phyloP scores from a whole-genome alignment of 2,888 invertebrate genomes.

The Tetragonisca angustula region DNA sequence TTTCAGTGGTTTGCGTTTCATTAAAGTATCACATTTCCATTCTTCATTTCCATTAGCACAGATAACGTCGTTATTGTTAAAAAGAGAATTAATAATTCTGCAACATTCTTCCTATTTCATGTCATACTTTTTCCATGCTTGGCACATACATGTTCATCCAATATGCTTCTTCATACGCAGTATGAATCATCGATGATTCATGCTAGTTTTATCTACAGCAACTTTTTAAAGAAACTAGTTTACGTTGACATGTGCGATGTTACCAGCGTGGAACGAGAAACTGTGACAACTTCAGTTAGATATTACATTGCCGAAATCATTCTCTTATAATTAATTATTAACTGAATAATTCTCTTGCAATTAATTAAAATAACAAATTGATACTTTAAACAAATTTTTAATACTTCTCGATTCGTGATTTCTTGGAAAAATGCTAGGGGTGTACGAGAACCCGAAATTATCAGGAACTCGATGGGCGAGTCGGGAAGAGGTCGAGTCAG shows the following conservation, averaged over 20 bases:
- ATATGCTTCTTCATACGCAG: background rate
- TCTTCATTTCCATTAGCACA: background rate
- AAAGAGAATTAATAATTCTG: background rate
- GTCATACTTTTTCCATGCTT: too few relatives aligned
- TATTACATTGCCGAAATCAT: background rate
- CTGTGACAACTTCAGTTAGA: background rate
- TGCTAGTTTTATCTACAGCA: background rate
- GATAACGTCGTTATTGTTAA: background rate
- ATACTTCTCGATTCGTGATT: background rate
- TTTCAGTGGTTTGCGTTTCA: background rate
- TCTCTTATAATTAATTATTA: background rate
- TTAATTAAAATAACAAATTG: too few relatives aligned
- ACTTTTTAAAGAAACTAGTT: background rate
- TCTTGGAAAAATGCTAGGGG: background rate
- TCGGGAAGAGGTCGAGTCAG: too few relatives aligned
- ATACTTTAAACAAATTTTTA: background rate
- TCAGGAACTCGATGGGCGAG: too few relatives aligned
- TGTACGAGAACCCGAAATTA: too few relatives aligned
- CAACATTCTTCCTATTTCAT: background rate
- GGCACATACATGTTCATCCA: background rate
- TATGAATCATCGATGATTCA: slow-evolving; percentile 19
- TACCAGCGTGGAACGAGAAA: background rate
- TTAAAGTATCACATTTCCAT: too few relatives aligned
- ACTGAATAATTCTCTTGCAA: too few relatives aligned
- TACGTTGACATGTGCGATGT: background rate